Conservation (phyloP, 2,888 invertebrate genomes). For the Marasmarcha lunaedactyla region DNA sequence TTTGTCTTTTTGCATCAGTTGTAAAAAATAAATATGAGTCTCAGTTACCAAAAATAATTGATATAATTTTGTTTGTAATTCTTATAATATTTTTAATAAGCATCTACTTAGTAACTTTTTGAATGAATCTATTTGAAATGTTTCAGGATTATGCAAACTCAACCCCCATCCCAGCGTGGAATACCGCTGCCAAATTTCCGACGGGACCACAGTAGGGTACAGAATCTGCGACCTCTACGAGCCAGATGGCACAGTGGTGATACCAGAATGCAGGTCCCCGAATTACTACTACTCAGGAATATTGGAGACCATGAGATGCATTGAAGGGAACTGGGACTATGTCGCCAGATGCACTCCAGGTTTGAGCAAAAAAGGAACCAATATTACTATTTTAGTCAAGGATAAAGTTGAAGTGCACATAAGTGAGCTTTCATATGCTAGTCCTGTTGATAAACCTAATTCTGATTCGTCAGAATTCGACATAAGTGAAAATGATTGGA, state of each 20-base stretch:
- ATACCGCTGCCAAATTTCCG: constrained; percentile 26
- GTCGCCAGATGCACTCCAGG: constrained; percentile 33
- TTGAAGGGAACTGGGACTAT: constrained; percentile 33
- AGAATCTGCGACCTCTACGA: constrained; percentile 26
- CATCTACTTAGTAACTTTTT: too few relatives aligned
- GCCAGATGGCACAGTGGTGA: constrained; percentile 27
- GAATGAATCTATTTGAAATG: too few relatives aligned
- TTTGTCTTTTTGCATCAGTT: too few relatives aligned
- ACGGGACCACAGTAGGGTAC: constrained; percentile 17
- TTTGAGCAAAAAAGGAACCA: constrained; percentile 32
- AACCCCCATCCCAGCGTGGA: constrained; percentile 25
- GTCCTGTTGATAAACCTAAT: background rate
- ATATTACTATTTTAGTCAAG: constrained; percentile 32
- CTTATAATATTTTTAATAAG: too few relatives aligned
- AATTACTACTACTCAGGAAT: constrained; percentile 30
- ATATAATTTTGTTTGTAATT: too few relatives aligned
- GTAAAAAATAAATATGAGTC: too few relatives aligned
- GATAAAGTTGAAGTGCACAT: constrained; percentile 29
- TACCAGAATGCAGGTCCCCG: constrained; percentile 27
- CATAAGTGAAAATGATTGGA: constrained; percentile 27
- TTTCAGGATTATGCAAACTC: constrained; percentile 32
- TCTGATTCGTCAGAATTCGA: constrained; percentile 20
- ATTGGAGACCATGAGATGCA: constrained; percentile 29
- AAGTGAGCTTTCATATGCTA: constrained; percentile 15
- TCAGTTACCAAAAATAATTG: too few relatives aligned